Evolutionary conservation across 2,113 vertebrate genomes (phyloP).

Genomic region (Polyodon spathula): DNA sequence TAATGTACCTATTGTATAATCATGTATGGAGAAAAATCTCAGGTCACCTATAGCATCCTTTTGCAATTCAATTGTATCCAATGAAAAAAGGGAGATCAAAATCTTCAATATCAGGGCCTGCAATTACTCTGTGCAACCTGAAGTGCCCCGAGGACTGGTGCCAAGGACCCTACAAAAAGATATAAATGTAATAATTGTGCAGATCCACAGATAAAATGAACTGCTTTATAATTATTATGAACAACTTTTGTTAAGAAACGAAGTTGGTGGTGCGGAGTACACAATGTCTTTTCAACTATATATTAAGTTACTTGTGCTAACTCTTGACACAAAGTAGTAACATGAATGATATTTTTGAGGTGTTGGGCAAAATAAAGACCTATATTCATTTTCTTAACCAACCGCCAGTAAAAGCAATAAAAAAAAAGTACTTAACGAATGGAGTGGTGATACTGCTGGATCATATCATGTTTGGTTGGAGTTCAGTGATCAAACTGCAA

Average conservation of each 20-base stretch:
- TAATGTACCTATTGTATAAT: too few species aligned
- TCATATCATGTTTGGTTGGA: neutral
- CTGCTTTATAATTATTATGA: constrained; percentile 10
- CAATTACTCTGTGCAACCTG: constrained; percentile 14
- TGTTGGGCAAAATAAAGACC: too few species aligned
- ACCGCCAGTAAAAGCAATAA: too few species aligned
- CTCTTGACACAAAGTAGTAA: too few species aligned
- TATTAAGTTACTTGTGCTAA: too few species aligned
- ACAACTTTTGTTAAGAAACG: constrained; percentile 3
- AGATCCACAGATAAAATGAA: constrained; percentile 18
- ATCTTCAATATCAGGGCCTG: constrained; percentile 13
- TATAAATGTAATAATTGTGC: constrained; percentile 16
- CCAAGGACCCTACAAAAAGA: constrained; percentile 12
- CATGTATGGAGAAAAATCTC: too few species aligned
- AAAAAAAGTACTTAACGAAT: too few species aligned
- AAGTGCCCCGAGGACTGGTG: constrained; percentile 13
- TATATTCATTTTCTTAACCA: too few species aligned
- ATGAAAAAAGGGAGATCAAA: constrained; percentile 20
- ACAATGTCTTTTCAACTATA: too few species aligned
- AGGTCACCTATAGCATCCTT: constrained; percentile 18
- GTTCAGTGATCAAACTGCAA: neutral
- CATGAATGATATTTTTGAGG: too few species aligned
- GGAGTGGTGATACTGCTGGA: neutral
- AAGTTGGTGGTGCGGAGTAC: too few species aligned
- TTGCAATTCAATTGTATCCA: constrained; percentile 14